Evolutionary conservation across 2,888 invertebrate genomes (phyloP), one percentile per base, ranked within the genome.

Genomic region (Alloscopus bannaensis): DNA sequence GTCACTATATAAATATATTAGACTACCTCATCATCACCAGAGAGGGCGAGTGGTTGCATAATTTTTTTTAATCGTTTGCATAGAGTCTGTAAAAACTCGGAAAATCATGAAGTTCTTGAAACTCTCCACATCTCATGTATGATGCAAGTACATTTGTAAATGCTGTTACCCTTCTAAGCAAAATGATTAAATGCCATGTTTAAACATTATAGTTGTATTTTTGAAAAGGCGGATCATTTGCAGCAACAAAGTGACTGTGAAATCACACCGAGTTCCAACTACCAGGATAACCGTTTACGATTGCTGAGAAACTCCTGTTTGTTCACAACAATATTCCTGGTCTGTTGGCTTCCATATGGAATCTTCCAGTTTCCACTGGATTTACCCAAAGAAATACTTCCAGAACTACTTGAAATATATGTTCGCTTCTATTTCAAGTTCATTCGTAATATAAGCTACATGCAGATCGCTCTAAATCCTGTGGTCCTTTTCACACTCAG

Each of bases 281-380:
- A 6, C 26, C 66, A n/a, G 2, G 80, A 82, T 36, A 80, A 77
- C 42, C 80, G 84, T 16, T 50, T 82, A 18, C 68, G 81, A 20
- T 66, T 84, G 24, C 71, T 84, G 11, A 47, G 84, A 13, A 84
- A 84, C 62, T 81, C 84, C 1, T 73, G 82, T 45, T 75, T 81
- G 22, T 84, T 84, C 64, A 80, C 77, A 4, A 45, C 64, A 28
- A 73, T 82, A n/a, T 84, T 84, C 26, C 75, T 84, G 0, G 42
- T 71, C 0, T 75, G 64, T 36, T 84, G 84, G 84, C 81, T 84
- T 29, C 84, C 84, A 0, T 82, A 82, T 40, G 84, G 84, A 29
- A 76, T 81, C 11, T 82, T 80, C 57, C 81, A 81, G 26, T 80
- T 80, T 50, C 81, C 81, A 0, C 55, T 80, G 31, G 84, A 84